Base-by-base conservation (phyloP, 2,113 vertebrate genomes). In the Thoracochromis brauschi region DNA sequence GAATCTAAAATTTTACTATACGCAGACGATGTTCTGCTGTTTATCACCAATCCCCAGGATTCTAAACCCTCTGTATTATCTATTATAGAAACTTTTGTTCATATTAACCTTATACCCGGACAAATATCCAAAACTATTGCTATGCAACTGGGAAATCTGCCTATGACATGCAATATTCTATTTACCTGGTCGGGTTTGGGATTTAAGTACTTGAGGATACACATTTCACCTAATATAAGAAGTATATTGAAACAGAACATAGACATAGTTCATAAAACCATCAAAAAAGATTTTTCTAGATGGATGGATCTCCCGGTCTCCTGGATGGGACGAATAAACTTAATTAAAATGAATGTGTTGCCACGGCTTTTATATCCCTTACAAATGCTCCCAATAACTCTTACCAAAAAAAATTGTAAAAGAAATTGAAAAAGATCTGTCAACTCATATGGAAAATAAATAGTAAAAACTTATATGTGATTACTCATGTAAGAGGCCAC, bases 171-270 rank as follows among this genome's bases (percentile, higher is more conserved):
- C 8, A 49, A 19, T 0, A 49, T 49, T 0, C 47, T 3, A 19
- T 49, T 49, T 49, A 49, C 17, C 8, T 49, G 47, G 47, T 49
- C 0, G 2, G 3, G 4, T 51, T 19, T 0, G 0, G 17, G 17
- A 49, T 49, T 49, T 49, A 17, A 49, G 47, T 5, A 19, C 47
- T 49, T 19, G 47, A 17, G 47, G 0, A 53, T 21, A 21, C 51
- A 21, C 51, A 21, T 53, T 53, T 53, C 51, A 53, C 9, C 9
- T 54, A 6, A 54, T 54, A 54, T 4, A 54, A 21, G 0, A 0
- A 54, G 51, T 54, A 54, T 54, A 54, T 54, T 11, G 51, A 54
- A 54, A 54, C n/a, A 54, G n/a, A 53, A 53, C n/a, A 53, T 53
- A 21, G n/a, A 6, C n/a, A 53, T 53, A 53, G 51, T 53, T 53